These are phyloP conservation scores for Numida meleagris DNA, from an alignment of 2,113 vertebrate genomes.

Conservation along the genomic window DNA sequence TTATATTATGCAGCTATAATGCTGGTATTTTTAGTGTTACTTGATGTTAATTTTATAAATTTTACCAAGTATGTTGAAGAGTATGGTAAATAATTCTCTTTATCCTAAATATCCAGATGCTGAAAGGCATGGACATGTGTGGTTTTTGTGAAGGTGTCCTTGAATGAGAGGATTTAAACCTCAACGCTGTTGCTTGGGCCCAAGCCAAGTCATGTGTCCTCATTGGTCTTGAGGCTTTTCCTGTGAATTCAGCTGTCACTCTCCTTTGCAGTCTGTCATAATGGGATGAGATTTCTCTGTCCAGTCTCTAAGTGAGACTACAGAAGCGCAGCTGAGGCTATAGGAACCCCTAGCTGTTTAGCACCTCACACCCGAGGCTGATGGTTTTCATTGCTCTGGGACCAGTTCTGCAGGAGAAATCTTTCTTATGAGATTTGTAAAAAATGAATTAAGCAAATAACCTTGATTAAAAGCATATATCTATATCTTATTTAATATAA, in stretches of 20 bases:
- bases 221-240: slow-evolving; percentile 58
- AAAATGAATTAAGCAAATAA: slow-evolving; percentile 9
- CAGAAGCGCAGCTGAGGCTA: background rate
- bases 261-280: background rate
- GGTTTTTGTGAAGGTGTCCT: slow-evolving; percentile 52
- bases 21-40: background rate
- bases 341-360: background rate
- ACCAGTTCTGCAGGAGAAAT: background rate
- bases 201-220: slow-evolving; percentile 50
- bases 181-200: background rate
- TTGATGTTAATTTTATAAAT: background rate
- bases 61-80: background rate
- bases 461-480: slow-evolving; percentile 22
- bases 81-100: background rate
- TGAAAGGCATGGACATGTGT: background rate
- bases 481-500: background rate
- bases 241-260: slow-evolving; percentile 53
- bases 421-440: background rate
- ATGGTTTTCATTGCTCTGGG: background rate
- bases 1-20: background rate
- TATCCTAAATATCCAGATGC: background rate
- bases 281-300: slow-evolving; percentile 43
- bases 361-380: background rate
- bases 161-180: slow-evolving; percentile 64
- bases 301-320: background rate